These are phyloP conservation scores for Micromys minutus DNA, from an alignment of 2,113 vertebrate genomes.

Conservation along the genomic window DNA sequence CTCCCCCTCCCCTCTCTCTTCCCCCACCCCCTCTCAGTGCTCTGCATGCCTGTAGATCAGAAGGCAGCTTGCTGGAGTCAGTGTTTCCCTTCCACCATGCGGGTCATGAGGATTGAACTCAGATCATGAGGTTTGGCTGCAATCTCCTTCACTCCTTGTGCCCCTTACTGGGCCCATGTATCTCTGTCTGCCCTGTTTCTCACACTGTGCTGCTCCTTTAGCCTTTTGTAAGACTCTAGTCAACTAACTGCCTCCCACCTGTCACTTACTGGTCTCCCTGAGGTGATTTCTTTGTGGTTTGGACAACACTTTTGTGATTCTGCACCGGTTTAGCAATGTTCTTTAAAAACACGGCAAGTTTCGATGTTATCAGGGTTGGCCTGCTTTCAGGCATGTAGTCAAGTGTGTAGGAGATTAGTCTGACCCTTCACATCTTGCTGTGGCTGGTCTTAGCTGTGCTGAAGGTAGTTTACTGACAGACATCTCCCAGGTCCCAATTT, in stretches of 20 bases:
- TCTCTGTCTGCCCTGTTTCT: neutral
- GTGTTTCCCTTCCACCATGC: too few relatives aligned
- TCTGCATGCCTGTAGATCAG: neutral
- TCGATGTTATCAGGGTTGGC: neutral
- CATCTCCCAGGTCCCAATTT: neutral
- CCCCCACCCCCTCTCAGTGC: too few relatives aligned
- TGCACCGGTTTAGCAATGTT: neutral
- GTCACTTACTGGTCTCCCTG: neutral
- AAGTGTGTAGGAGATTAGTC: too few relatives aligned
- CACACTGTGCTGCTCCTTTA: neutral
- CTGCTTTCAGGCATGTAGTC: neutral
- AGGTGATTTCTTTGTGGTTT: neutral
- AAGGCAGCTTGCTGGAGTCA: neutral
- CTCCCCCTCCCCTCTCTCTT: neutral
- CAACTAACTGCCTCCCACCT: neutral
- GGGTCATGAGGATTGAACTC: neutral
- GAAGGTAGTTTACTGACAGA: neutral
- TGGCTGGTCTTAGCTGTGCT: neutral
- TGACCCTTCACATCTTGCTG: neutral
- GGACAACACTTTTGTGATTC: neutral
- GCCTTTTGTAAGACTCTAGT: neutral
- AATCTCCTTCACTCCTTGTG: neutral
- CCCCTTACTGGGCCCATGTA: neutral
- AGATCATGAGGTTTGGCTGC: neutral
- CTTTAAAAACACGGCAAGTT: neutral